Conservation (phyloP, 2,888 invertebrate genomes). For the Agrochola macilenta region DNA sequence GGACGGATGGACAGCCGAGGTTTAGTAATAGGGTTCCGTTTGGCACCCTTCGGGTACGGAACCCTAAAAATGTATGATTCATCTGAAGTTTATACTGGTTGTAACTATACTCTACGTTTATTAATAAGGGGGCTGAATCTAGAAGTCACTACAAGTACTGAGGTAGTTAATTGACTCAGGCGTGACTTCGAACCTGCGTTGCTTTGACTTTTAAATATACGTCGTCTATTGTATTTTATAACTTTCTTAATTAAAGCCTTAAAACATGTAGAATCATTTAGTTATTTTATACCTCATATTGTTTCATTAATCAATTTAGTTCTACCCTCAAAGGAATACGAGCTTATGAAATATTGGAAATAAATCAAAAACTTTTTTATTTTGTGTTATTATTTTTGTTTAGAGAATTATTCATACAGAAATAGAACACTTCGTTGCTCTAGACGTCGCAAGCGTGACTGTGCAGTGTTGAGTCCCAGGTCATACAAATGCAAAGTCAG, state of each 20-base stretch:
- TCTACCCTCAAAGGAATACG: constrained; percentile 1
- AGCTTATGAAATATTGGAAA: constrained; percentile 29
- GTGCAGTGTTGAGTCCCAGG: neutral
- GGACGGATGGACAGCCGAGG: no score
- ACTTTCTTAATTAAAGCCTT: constrained; percentile 3
- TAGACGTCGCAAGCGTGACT: neutral
- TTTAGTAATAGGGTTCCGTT: no score
- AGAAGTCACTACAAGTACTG: no score
- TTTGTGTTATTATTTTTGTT: constrained; percentile 2
- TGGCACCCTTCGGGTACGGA: no score
- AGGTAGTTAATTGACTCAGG: no score
- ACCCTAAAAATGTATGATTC: no score
- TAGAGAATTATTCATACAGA: neutral
- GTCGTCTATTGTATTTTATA: neutral
- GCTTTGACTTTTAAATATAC: no score
- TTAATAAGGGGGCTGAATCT: no score
- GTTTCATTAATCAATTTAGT: constrained; percentile 17
- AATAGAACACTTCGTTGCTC: neutral
- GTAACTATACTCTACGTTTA: no score
- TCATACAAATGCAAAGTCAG: no score
- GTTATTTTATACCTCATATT: neutral
- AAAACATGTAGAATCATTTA: neutral
- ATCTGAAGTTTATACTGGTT: no score
- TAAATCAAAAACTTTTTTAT: constrained; percentile 43
- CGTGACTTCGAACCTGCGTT: no score